Conservation (phyloP, 2,888 invertebrate genomes). For the Campaea margaritaria region DNA sequence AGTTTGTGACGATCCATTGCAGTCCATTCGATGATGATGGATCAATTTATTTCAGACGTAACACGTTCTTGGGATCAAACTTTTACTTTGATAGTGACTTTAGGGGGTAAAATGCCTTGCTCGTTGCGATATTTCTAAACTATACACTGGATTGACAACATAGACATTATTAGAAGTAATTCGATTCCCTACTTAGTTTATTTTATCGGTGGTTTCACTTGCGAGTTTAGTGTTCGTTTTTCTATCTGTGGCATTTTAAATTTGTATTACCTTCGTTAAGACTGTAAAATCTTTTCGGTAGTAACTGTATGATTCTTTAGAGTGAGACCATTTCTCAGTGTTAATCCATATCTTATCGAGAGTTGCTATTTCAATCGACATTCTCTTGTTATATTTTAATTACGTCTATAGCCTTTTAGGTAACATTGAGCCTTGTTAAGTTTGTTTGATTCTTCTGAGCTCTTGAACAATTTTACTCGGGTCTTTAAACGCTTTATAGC, state of each 20-base stretch:
- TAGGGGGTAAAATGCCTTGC: slow-evolving; percentile 43
- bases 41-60: slow-evolving; percentile 56
- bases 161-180: slow-evolving; percentile 43
- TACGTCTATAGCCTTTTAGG: slow-evolving; percentile 56
- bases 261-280: slow-evolving; percentile 63
- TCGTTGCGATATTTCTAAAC: slow-evolving; percentile 36
- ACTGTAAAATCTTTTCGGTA: slow-evolving; percentile 61
- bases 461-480: slow-evolving; percentile 57
- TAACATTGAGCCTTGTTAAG: slow-evolving; percentile 63
- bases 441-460: slow-evolving; percentile 65
- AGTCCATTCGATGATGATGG: slow-evolving; percentile 46
- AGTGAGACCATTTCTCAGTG: slow-evolving; percentile 50
- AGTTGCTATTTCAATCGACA: slow-evolving; percentile 45
- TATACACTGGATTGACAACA: slow-evolving; percentile 54
- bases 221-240: slow-evolving; percentile 47
- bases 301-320: slow-evolving; percentile 54
- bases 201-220: slow-evolving; percentile 15
- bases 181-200: slow-evolving; percentile 33
- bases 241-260: slow-evolving; percentile 58
- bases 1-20: slow-evolving; percentile 52
- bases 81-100: slow-evolving; percentile 55
- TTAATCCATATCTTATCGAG: slow-evolving; percentile 44
- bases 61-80: slow-evolving; percentile 79
- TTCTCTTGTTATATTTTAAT: slow-evolving; percentile 49
- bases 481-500: slow-evolving; percentile 13